phyloP scores from a whole-genome alignment of 2,797 vertebrate genomes.

The Sebastes oblongus region DNA sequence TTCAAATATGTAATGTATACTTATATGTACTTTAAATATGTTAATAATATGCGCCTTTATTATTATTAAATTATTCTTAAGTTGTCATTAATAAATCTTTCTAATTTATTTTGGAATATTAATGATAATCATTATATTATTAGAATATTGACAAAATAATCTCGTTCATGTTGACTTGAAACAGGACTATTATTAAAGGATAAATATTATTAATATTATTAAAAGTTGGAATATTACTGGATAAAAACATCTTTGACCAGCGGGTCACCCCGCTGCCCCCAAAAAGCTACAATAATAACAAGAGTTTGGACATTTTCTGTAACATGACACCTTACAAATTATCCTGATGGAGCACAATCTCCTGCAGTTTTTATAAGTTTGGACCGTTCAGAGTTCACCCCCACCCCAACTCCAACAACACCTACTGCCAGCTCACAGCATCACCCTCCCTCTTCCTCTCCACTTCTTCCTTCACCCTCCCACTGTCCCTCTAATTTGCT shows the following conservation, averaged over 20 bases:
- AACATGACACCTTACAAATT: constrained; percentile 31
- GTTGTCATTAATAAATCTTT: background rate
- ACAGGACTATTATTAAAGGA: too few relatives aligned
- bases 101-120: background rate
- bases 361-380: background rate
- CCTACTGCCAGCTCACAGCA: background rate
- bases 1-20: background rate
- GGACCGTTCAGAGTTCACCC: constrained; percentile 9
- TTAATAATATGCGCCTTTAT: background rate
- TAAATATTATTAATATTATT: background rate
- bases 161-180: too few relatives aligned
- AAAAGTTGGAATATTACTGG: background rate
- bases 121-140: background rate
- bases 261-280: background rate
- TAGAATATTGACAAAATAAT: background rate
- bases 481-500: constrained; percentile 71
- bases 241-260: background rate
- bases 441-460: constrained; percentile 6
- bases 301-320: constrained; percentile 16
- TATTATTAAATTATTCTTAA: background rate
- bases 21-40: background rate
- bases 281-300: background rate
- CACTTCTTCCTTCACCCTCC: constrained; percentile 21
- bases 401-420: background rate
- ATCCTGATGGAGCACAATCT: constrained; percentile 18